These are phyloP conservation scores for Vimba vimba DNA, from an alignment of 2,113 vertebrate genomes.

Conservation along the genomic window DNA sequence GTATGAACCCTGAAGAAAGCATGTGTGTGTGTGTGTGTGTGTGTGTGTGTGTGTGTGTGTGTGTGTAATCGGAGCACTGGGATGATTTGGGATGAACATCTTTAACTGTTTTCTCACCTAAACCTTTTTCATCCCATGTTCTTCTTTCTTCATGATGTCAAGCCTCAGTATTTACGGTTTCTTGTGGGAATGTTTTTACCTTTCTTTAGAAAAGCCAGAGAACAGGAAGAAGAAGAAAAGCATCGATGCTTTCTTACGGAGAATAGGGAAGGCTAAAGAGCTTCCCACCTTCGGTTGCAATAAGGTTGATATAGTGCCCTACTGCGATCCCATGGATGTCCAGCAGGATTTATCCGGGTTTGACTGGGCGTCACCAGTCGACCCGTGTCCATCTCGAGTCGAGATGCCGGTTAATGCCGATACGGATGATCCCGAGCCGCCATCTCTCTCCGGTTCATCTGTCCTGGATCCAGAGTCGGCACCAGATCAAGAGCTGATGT, in stretches of 20 bases:
- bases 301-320: neutral
- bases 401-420: neutral
- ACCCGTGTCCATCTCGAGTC: neutral
- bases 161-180: neutral
- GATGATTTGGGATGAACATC: too few relatives aligned
- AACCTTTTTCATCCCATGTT: neutral
- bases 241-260: neutral
- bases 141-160: neutral
- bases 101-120: too few relatives aligned
- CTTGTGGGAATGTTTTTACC: neutral
- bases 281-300: neutral
- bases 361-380: neutral
- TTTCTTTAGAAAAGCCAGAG: neutral
- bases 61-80: too few relatives aligned
- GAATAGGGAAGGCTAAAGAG: neutral
- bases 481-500: too few relatives aligned
- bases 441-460: neutral
- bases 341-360: neutral
- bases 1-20: too few relatives aligned
- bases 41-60: too few relatives aligned
- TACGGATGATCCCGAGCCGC: too few relatives aligned
- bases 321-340: neutral
- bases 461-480: too few relatives aligned
- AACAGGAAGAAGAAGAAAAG: neutral
- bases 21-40: too few relatives aligned